A percentile compares a stretch with the other conserved stretches of the same genome.
Conservation (phyloP, 1,140 invertebrate genomes). For the Trachymyrmex septentrionalis region DNA sequence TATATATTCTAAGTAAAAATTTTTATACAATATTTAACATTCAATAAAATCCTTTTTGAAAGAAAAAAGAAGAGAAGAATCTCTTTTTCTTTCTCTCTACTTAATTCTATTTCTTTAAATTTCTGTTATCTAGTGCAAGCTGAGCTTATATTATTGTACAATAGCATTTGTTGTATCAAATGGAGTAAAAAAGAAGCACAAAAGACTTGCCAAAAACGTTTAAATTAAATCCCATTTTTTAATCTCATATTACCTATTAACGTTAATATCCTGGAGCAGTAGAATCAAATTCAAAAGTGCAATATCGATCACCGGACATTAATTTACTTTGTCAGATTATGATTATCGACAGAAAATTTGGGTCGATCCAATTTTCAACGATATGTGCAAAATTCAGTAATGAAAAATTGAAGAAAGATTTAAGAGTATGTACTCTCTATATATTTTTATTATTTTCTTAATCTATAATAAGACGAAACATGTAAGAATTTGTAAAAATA, state of each 20-base stretch:
- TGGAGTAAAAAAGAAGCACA: conserved; percentile 7
- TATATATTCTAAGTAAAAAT: background rate
- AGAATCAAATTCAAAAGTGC: conserved; percentile 50
- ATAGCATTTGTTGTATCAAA: background rate
- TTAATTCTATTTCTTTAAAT: background rate
- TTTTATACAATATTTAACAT: background rate
- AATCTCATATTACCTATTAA: conserved; percentile 38
- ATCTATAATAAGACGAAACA: background rate
- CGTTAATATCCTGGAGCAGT: conserved; percentile 1
- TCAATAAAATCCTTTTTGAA: background rate
- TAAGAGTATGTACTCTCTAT: background rate
- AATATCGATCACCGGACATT: conserved; percentile 35
- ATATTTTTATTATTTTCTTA: background rate
- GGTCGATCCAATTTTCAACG: conserved; percentile 21
- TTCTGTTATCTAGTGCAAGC: conserved; percentile 18
- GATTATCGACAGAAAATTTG: conserved; percentile 37
- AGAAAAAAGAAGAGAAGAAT: too few species aligned
- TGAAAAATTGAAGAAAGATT: background rate
- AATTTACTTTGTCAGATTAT: conserved; percentile 43
- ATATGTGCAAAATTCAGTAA: background rate
- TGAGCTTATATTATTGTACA: background rate
- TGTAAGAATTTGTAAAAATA: background rate
- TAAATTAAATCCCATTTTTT: conserved; percentile 38
- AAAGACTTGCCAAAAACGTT: background rate
- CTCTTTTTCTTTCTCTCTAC: background rate